Conservation (phyloP, 1,140 invertebrate genomes). For the Bombus superbus region DNA sequence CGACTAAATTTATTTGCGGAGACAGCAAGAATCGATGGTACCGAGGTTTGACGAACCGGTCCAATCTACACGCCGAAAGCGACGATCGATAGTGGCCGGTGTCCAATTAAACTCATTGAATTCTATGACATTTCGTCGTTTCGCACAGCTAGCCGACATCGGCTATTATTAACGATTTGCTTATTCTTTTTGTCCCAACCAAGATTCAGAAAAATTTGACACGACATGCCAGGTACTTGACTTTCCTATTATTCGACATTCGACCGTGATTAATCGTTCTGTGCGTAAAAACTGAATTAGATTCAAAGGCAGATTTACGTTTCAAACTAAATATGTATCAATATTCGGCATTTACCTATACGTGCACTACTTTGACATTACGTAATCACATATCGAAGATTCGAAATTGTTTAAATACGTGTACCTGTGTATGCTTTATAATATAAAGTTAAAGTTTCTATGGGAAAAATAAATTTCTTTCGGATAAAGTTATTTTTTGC, state of each 20-base stretch:
- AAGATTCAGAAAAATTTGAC: neutral
- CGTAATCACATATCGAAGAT: no score
- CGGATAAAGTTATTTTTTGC: no score
- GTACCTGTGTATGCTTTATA: no score
- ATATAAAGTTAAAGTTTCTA: no score
- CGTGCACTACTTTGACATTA: no score
- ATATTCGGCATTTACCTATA: no score
- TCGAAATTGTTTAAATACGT: no score
- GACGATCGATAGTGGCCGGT: neutral
- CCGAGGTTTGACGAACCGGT: neutral
- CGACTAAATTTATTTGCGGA: neutral
- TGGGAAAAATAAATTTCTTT: no score
- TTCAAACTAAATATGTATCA: no score
- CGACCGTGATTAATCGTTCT: neutral
- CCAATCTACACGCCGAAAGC: neutral
- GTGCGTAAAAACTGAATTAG: neutral
- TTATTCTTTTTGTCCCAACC: neutral
- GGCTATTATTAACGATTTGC: neutral
- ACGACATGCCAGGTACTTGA: neutral
- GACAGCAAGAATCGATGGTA: neutral
- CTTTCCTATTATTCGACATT: neutral
- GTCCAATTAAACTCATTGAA: slow-evolving; percentile 8
- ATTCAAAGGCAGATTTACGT: no score
- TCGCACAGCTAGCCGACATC: neutral
- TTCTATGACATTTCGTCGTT: slow-evolving; percentile 12